Conservation (phyloP, 2,888 invertebrate genomes). For the Yponomeuta cagnagella region DNA sequence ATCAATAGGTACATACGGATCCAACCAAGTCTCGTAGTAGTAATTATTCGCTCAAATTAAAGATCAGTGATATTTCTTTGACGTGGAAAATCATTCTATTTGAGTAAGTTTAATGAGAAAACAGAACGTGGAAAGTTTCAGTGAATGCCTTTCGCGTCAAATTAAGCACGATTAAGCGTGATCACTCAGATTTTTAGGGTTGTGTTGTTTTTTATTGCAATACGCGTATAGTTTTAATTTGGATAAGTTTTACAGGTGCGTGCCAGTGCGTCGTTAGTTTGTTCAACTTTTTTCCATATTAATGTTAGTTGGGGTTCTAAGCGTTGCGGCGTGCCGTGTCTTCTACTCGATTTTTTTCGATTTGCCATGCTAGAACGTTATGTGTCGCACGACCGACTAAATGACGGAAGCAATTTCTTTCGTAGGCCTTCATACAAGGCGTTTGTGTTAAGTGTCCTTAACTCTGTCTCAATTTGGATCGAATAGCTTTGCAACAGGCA, state of each 20-base stretch:
- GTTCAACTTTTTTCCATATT: constrained; percentile 51
- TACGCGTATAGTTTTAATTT: constrained; percentile 67
- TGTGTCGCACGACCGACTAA: neutral
- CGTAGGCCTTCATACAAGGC: neutral
- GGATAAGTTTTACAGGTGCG: constrained; percentile 64
- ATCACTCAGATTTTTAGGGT: constrained; percentile 55
- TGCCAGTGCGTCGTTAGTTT: constrained; percentile 64
- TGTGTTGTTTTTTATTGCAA: constrained; percentile 43
- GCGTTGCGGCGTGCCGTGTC: constrained; percentile 43
- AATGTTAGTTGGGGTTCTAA: constrained; percentile 43
- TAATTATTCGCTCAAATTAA: neutral
- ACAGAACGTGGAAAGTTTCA: neutral
- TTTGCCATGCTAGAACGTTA: constrained; percentile 37
- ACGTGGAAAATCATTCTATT: neutral
- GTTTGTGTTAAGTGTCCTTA: neutral
- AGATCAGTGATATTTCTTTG: neutral
- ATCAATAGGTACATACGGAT: too few species aligned
- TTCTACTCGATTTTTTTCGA: constrained; percentile 57
- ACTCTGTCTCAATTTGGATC: neutral
- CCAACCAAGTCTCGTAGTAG: too few species aligned
- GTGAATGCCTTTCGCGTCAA: neutral
- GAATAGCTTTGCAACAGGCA: too few species aligned
- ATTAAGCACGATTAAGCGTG: constrained; percentile 15
- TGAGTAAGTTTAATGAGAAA: constrained; percentile 2
- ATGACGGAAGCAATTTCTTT: neutral